Percentiles rank a stretch among this genome's conserved stretches.
These are phyloP conservation scores for Dendropsophus ebraccatus DNA, from an alignment of 2,113 vertebrate genomes.

Conservation along the genomic window DNA sequence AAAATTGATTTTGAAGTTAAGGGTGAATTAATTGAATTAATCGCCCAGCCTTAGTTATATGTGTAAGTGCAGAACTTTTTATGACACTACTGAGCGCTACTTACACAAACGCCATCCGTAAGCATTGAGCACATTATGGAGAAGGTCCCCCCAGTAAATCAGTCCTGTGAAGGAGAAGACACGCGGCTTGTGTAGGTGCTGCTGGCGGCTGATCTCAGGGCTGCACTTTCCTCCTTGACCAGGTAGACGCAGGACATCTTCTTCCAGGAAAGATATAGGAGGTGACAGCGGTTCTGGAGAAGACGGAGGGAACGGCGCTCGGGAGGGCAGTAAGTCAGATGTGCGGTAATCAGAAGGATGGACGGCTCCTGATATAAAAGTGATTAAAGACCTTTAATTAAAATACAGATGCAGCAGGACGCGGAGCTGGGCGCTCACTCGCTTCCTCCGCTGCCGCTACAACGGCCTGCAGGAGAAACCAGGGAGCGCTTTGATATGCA, in stretches of 20 bases:
- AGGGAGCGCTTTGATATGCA: background rate
- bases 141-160: too few relatives aligned
- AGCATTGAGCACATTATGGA: too few relatives aligned
- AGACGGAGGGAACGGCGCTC: background rate
- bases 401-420: constrained; percentile 1
- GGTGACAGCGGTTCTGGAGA: background rate
- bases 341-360: background rate
- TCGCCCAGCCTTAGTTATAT: too few relatives aligned
- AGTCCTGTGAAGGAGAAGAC: too few relatives aligned
- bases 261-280: background rate
- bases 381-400: constrained; percentile 7
- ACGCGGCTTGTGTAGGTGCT: too few relatives aligned
- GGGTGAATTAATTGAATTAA: too few relatives aligned
- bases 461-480: background rate
- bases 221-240: background rate
- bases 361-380: background rate
- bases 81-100: too few relatives aligned
- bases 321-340: background rate
- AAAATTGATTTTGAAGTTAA: too few relatives aligned
- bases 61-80: too few relatives aligned
- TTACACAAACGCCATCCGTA: too few relatives aligned
- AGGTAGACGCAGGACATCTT: background rate
- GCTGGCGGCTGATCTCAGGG: background rate
- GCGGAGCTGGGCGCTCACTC: background rate
- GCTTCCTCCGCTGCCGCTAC: background rate